Percentiles rank a stretch among this genome's conserved stretches.
Evolutionary conservation across 2,797 vertebrate genomes (phyloP).

Genomic region (Cynopterus sphinx): DNA sequence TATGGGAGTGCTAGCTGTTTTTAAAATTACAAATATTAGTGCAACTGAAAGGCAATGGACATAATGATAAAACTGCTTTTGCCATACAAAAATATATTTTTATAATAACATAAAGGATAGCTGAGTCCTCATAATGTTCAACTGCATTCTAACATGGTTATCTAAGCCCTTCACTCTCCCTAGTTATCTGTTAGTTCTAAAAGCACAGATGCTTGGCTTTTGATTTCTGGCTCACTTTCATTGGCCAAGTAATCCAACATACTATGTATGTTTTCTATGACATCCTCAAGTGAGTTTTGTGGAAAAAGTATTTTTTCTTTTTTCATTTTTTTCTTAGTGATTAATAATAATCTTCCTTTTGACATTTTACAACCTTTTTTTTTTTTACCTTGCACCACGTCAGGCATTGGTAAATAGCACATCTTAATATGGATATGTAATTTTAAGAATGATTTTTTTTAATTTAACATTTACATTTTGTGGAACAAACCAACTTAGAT

Average conservation of each 20-base stretch:
- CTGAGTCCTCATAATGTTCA: constrained; percentile 48
- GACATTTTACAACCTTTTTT: neutral
- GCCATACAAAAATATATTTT: constrained; percentile 30
- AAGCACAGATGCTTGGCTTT: constrained; percentile 36
- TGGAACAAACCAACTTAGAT: constrained; percentile 35
- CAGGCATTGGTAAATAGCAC: neutral
- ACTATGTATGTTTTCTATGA: constrained; percentile 28
- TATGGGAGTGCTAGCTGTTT: constrained; percentile 33
- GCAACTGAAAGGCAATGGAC: neutral
- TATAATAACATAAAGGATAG: constrained; percentile 13
- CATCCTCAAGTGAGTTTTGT: constrained; percentile 14
- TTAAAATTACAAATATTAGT: constrained; percentile 44
- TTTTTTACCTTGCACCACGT: neutral
- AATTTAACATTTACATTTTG: constrained; percentile 36
- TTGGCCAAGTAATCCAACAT: neutral
- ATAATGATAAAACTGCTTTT: constrained; percentile 41
- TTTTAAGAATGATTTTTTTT: neutral
- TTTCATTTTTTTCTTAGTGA: neutral
- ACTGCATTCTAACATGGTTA: constrained; percentile 24
- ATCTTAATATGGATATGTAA: constrained; percentile 2
- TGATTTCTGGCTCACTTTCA: neutral
- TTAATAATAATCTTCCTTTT: constrained; percentile 35
- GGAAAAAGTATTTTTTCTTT: neutral
- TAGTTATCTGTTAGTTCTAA: constrained; percentile 20
- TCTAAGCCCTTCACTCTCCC: constrained; percentile 23